These are phyloP conservation scores for Brachynemurus nebulosus DNA, from an alignment of 2,888 invertebrate genomes.

Conservation along the genomic window DNA sequence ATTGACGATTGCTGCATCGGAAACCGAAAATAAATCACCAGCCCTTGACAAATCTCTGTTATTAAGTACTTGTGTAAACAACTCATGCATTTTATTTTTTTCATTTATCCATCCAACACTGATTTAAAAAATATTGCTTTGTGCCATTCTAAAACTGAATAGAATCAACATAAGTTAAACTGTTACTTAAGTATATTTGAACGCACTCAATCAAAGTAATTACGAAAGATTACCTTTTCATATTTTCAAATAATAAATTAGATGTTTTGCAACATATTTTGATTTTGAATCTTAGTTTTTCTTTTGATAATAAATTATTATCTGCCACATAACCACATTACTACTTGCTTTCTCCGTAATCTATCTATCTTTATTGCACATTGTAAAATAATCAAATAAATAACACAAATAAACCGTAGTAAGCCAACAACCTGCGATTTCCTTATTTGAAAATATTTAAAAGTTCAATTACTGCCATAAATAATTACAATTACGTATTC, in stretches of 20 bases:
- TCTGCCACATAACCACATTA: slow-evolving; percentile 9
- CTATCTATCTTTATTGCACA: slow-evolving; percentile 3
- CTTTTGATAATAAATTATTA: slow-evolving; percentile 1
- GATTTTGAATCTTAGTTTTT: background rate
- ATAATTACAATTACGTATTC: background rate
- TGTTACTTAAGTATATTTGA: too few relatives aligned
- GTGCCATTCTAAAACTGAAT: too few relatives aligned
- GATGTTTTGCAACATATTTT: background rate
- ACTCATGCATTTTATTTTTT: slow-evolving; percentile 59
- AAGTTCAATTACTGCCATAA: slow-evolving; percentile 3
- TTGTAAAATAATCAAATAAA: background rate
- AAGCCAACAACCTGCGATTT: slow-evolving; percentile 6
- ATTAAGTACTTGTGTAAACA: slow-evolving; percentile 79
- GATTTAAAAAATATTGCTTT: background rate
- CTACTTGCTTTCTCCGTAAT: slow-evolving; percentile 9
- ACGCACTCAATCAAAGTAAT: too few relatives aligned
- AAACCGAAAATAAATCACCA: slow-evolving; percentile 79
- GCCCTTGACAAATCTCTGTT: slow-evolving; percentile 82
- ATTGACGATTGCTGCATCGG: slow-evolving; percentile 73
- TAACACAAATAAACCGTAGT: slow-evolving; percentile 7
- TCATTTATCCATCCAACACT: background rate
- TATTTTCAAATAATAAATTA: too few relatives aligned
- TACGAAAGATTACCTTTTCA: too few relatives aligned
- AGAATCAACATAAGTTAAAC: too few relatives aligned
- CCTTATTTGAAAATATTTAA: background rate